Evolutionary conservation across 1,140 invertebrate genomes (phyloP).

Genomic region (Lepidotrigona ventralis): DNA sequence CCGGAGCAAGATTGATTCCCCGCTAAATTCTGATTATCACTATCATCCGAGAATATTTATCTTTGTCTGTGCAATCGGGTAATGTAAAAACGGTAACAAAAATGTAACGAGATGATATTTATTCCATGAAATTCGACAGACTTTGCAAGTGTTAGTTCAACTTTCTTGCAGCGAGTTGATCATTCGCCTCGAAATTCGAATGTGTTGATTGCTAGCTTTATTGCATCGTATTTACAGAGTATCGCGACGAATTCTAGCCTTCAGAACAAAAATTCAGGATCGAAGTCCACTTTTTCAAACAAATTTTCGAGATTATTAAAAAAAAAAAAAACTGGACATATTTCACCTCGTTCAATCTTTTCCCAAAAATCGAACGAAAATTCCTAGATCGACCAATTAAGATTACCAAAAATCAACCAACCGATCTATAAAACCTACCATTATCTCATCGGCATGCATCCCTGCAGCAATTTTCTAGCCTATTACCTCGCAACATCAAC

Average conservation of each 20-base stretch:
- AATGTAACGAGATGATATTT: too few relatives aligned
- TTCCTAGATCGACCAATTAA: neutral
- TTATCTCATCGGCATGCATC: neutral
- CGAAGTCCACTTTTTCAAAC: neutral
- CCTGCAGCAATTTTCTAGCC: slow-evolving; percentile 5
- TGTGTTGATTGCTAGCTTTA: too few relatives aligned
- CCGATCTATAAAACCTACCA: too few relatives aligned
- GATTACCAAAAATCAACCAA: neutral
- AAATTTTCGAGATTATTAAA: neutral
- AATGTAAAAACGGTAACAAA: neutral
- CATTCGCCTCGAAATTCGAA: too few relatives aligned
- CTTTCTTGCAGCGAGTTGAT: too few relatives aligned
- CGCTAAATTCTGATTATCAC: neutral
- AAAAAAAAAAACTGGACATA: neutral
- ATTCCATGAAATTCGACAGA: too few relatives aligned
- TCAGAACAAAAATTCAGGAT: neutral
- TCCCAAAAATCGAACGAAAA: too few relatives aligned
- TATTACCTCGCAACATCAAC: neutral
- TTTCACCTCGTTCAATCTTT: neutral
- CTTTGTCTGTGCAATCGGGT: neutral
- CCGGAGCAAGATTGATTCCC: slow-evolving; percentile 28
- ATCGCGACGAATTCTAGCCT: too few relatives aligned
- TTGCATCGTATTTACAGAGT: too few relatives aligned
- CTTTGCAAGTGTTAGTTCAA: too few relatives aligned
- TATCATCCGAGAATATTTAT: neutral